Evolutionary conservation across 2,113 vertebrate genomes (phyloP).

Genomic region (Mellivora capensis): DNA sequence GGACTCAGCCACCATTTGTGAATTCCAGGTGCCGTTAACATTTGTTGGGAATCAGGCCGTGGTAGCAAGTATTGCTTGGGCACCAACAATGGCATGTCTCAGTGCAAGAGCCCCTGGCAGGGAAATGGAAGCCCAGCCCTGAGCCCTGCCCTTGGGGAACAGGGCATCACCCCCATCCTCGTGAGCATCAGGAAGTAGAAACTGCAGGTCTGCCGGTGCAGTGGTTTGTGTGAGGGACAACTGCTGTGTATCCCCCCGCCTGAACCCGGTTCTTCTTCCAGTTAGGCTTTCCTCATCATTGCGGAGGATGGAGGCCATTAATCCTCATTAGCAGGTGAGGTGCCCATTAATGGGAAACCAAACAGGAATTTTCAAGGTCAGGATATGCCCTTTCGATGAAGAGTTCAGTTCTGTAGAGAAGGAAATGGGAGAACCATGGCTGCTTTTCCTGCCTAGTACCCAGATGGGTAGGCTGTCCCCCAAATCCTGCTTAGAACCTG

Average conservation of each 20-base stretch:
- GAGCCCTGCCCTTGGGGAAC: not conserved
- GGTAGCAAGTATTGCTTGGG: not conserved
- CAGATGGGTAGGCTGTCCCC: not conserved
- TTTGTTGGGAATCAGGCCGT: not conserved
- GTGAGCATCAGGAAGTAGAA: not conserved
- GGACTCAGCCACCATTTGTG: not conserved
- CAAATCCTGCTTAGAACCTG: not conserved
- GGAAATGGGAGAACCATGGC: not conserved
- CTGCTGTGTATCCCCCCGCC: rapidly evolving
- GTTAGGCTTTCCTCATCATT: rapidly evolving
- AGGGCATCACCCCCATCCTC: not conserved
- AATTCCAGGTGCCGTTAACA: not conserved
- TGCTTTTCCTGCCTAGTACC: not conserved
- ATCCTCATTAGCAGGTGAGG: not conserved
- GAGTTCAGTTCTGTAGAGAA: not conserved
- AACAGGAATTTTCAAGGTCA: not conserved
- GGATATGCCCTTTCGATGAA: not conserved
- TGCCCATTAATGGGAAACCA: not conserved
- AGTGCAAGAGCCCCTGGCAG: rapidly evolving
- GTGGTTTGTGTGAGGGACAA: rapidly evolving
- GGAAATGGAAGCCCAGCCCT: not conserved
- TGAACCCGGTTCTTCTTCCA: not conserved
- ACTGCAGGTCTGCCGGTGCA: not conserved
- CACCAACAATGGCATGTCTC: not conserved
- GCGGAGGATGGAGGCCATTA: not conserved